Evolutionary conservation across 1,140 invertebrate genomes (phyloP).

Genomic region (Liolophura sinensis): DNA sequence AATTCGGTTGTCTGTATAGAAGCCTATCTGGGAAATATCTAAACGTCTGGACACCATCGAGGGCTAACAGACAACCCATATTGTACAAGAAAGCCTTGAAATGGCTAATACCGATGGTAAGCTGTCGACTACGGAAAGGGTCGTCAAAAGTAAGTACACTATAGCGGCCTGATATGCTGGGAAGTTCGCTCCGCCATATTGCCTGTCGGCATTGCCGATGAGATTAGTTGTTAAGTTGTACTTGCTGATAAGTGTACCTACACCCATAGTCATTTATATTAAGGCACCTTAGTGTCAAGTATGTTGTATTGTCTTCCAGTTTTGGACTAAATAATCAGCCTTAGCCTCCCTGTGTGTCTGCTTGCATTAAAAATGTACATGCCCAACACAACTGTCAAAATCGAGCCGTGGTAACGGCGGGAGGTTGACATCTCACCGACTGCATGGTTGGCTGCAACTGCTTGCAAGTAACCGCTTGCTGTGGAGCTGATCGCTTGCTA

Average conservation of each 20-base stretch:
- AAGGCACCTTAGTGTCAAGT: background rate
- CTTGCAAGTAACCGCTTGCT: too few relatives aligned
- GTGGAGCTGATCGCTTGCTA: too few relatives aligned
- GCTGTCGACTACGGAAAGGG: constrained; percentile 72
- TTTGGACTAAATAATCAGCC: background rate
- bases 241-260: background rate
- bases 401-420: too few relatives aligned
- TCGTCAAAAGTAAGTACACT: constrained; percentile 72
- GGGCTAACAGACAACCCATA: constrained; percentile 33
- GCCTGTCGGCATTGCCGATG: constrained; percentile 32
- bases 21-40: constrained; percentile 44
- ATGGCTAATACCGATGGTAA: constrained; percentile 61
- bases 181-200: constrained; percentile 44
- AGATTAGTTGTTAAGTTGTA: constrained; percentile 2
- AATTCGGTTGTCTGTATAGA: constrained; percentile 38
- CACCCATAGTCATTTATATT: background rate
- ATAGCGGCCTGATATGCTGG: background rate
- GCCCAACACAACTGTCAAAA: too few relatives aligned
- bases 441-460: too few relatives aligned
- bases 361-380: too few relatives aligned
- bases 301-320: background rate
- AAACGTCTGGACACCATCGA: constrained; percentile 44
- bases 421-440: too few relatives aligned
- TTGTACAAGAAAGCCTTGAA: constrained; percentile 36
- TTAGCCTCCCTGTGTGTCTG: too few relatives aligned